These are phyloP conservation scores for Aplochiton taeniatus DNA, from an alignment of 2,797 vertebrate species.

Conservation along the genomic window DNA sequence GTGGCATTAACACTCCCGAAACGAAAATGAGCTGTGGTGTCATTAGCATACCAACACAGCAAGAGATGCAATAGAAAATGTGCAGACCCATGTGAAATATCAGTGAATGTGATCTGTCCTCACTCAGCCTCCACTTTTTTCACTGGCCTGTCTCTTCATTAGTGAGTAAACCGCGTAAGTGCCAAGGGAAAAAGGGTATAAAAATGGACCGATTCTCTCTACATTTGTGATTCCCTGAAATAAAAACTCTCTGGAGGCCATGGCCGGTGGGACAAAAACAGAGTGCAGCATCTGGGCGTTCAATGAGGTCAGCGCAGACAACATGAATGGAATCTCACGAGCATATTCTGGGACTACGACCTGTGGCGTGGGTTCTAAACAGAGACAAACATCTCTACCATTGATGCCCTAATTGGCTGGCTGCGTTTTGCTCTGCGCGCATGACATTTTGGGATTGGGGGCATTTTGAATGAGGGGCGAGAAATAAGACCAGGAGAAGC, in stretches of 20 bases:
- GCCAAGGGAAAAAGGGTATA: conserved; percentile 20
- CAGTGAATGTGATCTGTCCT: not conserved
- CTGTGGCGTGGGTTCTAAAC: conserved; percentile 35
- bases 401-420: conserved; percentile 37
- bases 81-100: not conserved
- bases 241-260: conserved; percentile 28
- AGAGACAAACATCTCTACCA: conserved; percentile 29
- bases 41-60: no score
- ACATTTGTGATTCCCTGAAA: conserved; percentile 39
- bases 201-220: conserved; percentile 26
- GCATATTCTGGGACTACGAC: conserved; percentile 31
- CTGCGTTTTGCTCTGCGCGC: conserved; percentile 19
- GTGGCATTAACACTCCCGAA: no score
- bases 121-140: not conserved
- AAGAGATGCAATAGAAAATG: no score
- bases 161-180: conserved; percentile 16
- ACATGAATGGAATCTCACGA: conserved; percentile 30
- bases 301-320: conserved; percentile 43
- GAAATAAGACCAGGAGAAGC: not conserved
- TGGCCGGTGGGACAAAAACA: conserved; percentile 20
- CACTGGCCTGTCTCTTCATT: conserved; percentile 13
- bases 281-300: conserved; percentile 49
- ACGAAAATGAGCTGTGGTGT: no score
- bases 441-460: conserved; percentile 22
- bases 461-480: conserved; percentile 2